Base-by-base conservation (phyloP, 2,888 invertebrate species). In the Monoplex corrugatus region DNA sequence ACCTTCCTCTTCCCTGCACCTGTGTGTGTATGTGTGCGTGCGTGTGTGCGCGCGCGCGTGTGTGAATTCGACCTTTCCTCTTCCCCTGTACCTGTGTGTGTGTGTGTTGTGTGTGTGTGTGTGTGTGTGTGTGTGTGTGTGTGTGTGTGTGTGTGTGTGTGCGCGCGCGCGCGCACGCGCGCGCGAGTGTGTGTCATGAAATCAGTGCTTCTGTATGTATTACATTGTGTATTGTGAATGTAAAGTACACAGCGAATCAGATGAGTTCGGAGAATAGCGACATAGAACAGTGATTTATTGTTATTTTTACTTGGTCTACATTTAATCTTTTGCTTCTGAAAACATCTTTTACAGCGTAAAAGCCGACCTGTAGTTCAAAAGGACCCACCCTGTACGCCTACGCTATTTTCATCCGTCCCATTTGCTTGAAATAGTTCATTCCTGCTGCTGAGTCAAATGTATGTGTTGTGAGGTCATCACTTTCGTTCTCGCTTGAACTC, bases 111-210 rank as follows among this genome's bases (percentile, higher is more conserved):
- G n/a, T n/a, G n/a, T n/a, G n/a, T n/a, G n/a, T 57, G 57, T 57
- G 57, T 57, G 57, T 57, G 57, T 57, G 57, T 57, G 57, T 57
- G 57, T 57, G 57, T 57, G 57, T 57, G 57, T 57, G 57, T 57
- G 57, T 57, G 57, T 57, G 57, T 28, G 13, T 19, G 72, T n/a
- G 44, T 44, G 44, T 45, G 82, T 44, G 44, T 32, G 75, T 8
- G 8, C 8, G 6, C 8, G 0, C 35, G 2, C 8, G 10, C 16
- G 8, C 23, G 35, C 38, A 6, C 23, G 38, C 38, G 75, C 38
- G 35, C 10, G 35, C 32, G 32, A 10, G 35, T 75, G 32, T 23
- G 32, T 35, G 38, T 32, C 35, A 0, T 8, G 5, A 19, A 6
- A 23, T 28, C 16, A 19, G 1, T 68, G 2, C 28, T 3, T 35